Conservation (phyloP, 2,797 vertebrate genomes). For the Hozukius guyotensis region DNA sequence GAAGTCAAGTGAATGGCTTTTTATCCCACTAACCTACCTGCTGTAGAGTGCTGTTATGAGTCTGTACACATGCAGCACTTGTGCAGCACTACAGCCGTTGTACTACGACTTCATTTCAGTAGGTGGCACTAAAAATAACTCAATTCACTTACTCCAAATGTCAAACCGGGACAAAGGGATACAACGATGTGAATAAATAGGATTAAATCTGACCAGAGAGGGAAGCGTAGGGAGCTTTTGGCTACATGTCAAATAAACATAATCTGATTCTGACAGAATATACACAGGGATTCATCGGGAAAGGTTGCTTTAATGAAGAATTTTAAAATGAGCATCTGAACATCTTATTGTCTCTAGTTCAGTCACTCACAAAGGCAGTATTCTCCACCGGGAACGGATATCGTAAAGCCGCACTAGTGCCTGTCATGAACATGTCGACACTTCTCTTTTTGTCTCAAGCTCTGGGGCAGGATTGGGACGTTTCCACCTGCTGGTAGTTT, state of each 20-base stretch:
- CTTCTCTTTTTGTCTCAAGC: constrained; percentile 11
- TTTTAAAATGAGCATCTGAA: background rate
- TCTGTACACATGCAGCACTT: constrained; percentile 51
- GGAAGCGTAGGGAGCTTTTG: constrained; percentile 1
- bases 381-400: background rate
- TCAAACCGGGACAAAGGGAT: constrained; percentile 61
- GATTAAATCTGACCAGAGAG: constrained; percentile 50
- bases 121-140: constrained; percentile 76
- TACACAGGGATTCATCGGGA: background rate
- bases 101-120: constrained; percentile 63
- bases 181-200: constrained; percentile 42
- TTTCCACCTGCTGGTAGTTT: constrained; percentile 16
- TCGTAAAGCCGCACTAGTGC: background rate
- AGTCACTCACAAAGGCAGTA: background rate
- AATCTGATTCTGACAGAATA: constrained; percentile 18
- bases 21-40: constrained; percentile 61
- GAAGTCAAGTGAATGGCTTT: constrained; percentile 49
- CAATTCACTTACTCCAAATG: constrained; percentile 55
- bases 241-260: constrained; percentile 16
- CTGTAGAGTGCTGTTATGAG: constrained; percentile 36
- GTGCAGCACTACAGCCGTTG: constrained; percentile 45
- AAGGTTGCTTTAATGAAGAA: background rate
- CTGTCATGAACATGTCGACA: background rate
- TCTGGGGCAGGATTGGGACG: constrained; percentile 1
- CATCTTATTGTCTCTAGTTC: background rate